Evolutionary conservation across 2,888 invertebrate species (phyloP).

Genomic region (Venusia cambrica): DNA sequence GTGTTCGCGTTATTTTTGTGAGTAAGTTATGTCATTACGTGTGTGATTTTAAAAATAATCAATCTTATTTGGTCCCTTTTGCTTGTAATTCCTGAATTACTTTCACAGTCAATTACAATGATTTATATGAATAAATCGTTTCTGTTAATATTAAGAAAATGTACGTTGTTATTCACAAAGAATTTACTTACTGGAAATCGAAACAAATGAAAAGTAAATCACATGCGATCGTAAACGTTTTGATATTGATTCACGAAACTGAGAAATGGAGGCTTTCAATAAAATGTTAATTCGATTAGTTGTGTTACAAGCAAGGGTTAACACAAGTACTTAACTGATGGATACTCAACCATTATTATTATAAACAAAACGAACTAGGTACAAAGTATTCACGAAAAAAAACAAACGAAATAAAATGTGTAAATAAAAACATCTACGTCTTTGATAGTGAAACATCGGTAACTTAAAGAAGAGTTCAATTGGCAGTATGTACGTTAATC

Average conservation of each 20-base stretch:
- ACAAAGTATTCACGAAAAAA: slow-evolving; percentile 41
- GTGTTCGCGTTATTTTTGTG: slow-evolving; percentile 58
- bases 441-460: slow-evolving; percentile 71
- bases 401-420: slow-evolving; percentile 43
- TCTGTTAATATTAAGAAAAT: slow-evolving; percentile 57
- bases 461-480: slow-evolving; percentile 65
- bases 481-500: slow-evolving; percentile 62
- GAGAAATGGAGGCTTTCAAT: slow-evolving; percentile 28
- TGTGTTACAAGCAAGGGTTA: slow-evolving; percentile 81
- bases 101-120: slow-evolving; percentile 48
- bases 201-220: slow-evolving; percentile 40
- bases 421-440: slow-evolving; percentile 55
- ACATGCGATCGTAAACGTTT: slow-evolving; percentile 51
- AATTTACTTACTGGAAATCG: slow-evolving; percentile 44
- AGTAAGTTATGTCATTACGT: slow-evolving; percentile 67
- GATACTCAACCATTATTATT: slow-evolving; percentile 37
- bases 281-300: slow-evolving; percentile 72
- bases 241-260: slow-evolving; percentile 24
- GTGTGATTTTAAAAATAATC: slow-evolving; percentile 44
- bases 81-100: slow-evolving; percentile 74
- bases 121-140: slow-evolving; percentile 47
- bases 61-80: slow-evolving; percentile 78
- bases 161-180: slow-evolving; percentile 60
- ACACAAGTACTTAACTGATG: slow-evolving; percentile 60
- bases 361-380: slow-evolving; percentile 41